Evolutionary conservation across 2,113 vertebrate species (phyloP), one percentile per base, ranked within the genome.

Genomic region (Tupaia chinensis): DNA sequence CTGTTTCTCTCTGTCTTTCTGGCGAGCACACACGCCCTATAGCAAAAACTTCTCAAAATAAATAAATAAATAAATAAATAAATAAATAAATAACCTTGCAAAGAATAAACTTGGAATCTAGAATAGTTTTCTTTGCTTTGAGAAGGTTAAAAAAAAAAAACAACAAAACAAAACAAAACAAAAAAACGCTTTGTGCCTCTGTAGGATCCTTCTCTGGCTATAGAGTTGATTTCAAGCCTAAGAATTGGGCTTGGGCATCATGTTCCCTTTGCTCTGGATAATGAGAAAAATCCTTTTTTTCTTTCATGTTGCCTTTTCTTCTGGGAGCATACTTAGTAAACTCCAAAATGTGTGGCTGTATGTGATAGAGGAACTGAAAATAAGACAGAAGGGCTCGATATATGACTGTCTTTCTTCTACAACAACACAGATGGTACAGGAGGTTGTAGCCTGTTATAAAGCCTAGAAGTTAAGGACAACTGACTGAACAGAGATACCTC

Each of bases 231-330:
- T 77, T 88, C 14, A 66, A 54, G 53, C 23, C 79, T 19, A 79
- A 87, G 87, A 84, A 86, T 15, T 29, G 3, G 56, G n/a, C 19
- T 69, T 93, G 66, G n/a, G 3, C n/a, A 44, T 79, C 66, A 77
- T 63, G 15, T 10, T 88, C 23, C 25, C 23, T 76, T 86, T 65
- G 29, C 29, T 80, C 68, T 74, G 56, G 60, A 63, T 70, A 82
- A 53, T 29, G 60, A 81, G 44, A 25, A 25, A 61, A 87, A 65
- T 44, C n/a, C 32, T 9, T 82, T 91, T 92, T 79, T 9, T 94
- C 22, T 94, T 73, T 89, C 20, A 87, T 4, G n/a, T 85, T 83
- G n/a, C 29, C 22, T 81, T 80, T 93, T 74, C n/a, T 95, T 87
- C 68, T 73, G 54, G 27, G 70, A 74, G 44, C 32, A 29, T 19